Conservation (phyloP, 2,113 vertebrate species). For the Phyllostomus discolor region DNA sequence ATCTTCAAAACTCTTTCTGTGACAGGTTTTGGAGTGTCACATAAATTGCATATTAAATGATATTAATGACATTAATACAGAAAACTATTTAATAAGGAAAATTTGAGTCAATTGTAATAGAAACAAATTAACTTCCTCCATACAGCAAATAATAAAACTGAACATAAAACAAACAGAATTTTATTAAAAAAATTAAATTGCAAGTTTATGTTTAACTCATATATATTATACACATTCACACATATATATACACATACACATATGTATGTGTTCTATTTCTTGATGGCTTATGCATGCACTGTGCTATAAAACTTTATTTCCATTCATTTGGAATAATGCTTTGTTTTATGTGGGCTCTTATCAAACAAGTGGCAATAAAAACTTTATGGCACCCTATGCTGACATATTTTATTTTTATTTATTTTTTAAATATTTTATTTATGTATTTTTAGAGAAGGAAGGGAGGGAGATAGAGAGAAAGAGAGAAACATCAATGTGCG, state of each 20-base stretch:
- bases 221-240: not conserved
- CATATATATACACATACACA: not conserved
- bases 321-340: not conserved
- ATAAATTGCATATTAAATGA: not conserved
- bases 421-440: no score
- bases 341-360: conserved; percentile 39
- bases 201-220: not conserved
- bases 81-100: not conserved
- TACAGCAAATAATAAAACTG: conserved; percentile 19
- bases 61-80: conserved; percentile 1
- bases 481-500: no score
- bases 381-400: conserved; percentile 7
- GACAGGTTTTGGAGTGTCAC: not conserved
- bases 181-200: not conserved
- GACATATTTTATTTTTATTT: conserved; percentile 31
- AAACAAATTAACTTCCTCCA: conserved; percentile 41
- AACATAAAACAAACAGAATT: not conserved
- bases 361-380: conserved; percentile 55
- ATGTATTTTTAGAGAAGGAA: not conserved
- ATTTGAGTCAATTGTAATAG: conserved; percentile 38
- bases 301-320: conserved; percentile 41
- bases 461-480: no score
- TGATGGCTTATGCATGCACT: not conserved
- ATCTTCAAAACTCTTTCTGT: not conserved
- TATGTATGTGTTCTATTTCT: not conserved